Percentiles rank a stretch among this genome's conserved stretches.
phyloP scores from a whole-genome alignment of 2,113 vertebrate genomes.

The Rousettus leschenaultii region DNA sequence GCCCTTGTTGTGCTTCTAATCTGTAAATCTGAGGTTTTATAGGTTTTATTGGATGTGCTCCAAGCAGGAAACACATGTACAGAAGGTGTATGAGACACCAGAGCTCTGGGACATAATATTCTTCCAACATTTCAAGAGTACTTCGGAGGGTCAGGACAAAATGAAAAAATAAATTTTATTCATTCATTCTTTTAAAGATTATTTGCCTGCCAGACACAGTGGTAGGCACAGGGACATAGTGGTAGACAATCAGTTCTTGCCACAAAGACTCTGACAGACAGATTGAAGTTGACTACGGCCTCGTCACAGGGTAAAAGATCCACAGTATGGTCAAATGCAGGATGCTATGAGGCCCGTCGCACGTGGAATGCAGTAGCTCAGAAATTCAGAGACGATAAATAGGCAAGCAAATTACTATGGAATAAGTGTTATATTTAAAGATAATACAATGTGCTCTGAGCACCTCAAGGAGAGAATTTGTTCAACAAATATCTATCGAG shows the following conservation, averaged over 20 bases:
- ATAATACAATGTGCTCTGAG: not conserved
- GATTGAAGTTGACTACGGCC: not conserved
- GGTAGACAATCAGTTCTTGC: not conserved
- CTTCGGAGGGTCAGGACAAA: not conserved
- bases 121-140: not conserved
- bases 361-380: not conserved
- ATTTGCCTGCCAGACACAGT: not conserved
- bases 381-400: not conserved
- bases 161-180: not conserved
- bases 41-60: not conserved
- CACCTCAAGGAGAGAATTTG: not conserved
- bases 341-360: not conserved
- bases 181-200: not conserved
- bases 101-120: not conserved
- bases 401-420: not conserved
- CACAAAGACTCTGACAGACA: not conserved
- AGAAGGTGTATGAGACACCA: not conserved
- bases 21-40: not conserved
- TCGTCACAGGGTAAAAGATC: not conserved
- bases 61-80: not conserved
- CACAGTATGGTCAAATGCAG: not conserved
- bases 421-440: not conserved
- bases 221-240: not conserved
- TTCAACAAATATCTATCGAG: not conserved
- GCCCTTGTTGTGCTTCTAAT: not conserved